phyloP scores from a whole-genome alignment of 2,113 vertebrate genomes.

The Oryzias curvinotus region DNA sequence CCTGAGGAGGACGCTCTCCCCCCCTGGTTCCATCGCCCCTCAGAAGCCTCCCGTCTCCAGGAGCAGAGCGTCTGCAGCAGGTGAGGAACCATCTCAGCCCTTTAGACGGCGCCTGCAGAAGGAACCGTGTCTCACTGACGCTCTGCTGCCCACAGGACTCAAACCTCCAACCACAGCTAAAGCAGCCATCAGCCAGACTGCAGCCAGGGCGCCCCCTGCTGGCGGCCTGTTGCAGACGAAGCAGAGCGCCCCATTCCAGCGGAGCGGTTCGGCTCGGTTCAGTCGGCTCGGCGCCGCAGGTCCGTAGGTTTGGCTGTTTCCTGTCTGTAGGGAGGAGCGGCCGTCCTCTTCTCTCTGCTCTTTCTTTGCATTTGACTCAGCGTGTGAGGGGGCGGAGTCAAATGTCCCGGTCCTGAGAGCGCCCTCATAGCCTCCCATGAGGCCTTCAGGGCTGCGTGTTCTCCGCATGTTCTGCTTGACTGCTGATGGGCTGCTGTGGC shows the following conservation, averaged over 20 bases:
- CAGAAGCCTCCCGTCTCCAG: constrained; percentile 28
- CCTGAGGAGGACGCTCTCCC: constrained; percentile 24
- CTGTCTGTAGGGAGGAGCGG: not conserved
- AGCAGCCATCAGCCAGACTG: constrained; percentile 11
- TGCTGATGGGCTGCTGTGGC: no score
- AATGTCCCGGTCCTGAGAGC: no score
- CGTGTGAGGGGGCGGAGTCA: no score
- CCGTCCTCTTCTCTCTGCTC: not conserved
- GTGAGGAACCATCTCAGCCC: constrained; percentile 17
- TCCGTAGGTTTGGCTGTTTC: not conserved
- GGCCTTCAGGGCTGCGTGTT: no score
- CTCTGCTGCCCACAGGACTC: constrained; percentile 42
- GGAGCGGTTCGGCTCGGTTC: constrained; percentile 46
- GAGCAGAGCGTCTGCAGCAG: constrained; percentile 41
- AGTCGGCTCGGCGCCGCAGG: constrained; percentile 36
- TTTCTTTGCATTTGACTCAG: no score
- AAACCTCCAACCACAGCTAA: constrained; percentile 26
- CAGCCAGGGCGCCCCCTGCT: constrained; percentile 2
- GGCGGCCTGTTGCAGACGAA: constrained; percentile 10
- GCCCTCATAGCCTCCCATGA: no score
- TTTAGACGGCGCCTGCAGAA: not conserved
- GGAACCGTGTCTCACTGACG: not conserved
- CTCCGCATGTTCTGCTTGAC: no score
- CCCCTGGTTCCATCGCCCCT: constrained; percentile 22
- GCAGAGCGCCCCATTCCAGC: constrained; percentile 41